These are phyloP conservation scores for Salmo trutta DNA, from an alignment of 2,797 vertebrate species.

Conservation along the genomic window DNA sequence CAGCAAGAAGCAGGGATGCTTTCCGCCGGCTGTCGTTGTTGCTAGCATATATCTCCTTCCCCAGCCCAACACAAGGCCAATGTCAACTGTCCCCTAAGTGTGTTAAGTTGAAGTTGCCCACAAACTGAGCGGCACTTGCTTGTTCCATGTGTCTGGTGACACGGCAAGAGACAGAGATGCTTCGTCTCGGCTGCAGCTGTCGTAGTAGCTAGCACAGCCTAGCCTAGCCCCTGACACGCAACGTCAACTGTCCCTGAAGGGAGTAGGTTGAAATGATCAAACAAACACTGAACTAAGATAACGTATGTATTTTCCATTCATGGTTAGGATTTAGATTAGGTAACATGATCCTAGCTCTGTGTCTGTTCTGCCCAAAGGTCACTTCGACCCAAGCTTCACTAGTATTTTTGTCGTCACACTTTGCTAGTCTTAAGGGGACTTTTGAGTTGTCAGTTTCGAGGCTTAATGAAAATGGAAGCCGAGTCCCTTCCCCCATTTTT, in stretches of 20 bases:
- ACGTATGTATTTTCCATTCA: slow-evolving; percentile 56
- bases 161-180: slow-evolving; percentile 8
- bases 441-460: slow-evolving; percentile 13
- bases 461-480: slow-evolving; percentile 20
- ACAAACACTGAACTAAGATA: neutral
- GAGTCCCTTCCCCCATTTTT: slow-evolving; percentile 23
- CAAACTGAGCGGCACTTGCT: neutral
- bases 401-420: neutral
- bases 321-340: no score
- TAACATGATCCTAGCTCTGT: slow-evolving; percentile 41
- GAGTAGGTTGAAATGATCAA: neutral
- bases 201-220: slow-evolving; percentile 7
- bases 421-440: slow-evolving; percentile 7
- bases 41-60: neutral
- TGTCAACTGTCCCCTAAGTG: slow-evolving; percentile 6
- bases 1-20: slow-evolving; percentile 10
- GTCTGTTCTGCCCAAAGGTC: neutral
- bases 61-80: slow-evolving; percentile 1
- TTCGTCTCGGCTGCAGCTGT: slow-evolving; percentile 48
- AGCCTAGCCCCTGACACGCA: neutral
- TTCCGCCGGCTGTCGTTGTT: slow-evolving; percentile 2
- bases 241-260: neutral
- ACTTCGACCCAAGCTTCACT: neutral
- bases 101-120: neutral
- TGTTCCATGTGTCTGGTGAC: slow-evolving; percentile 4